Percentiles rank a stretch among this genome's conserved stretches.
phyloP scores from a whole-genome alignment of 2,888 invertebrate species.

The Drosophila colorata region DNA sequence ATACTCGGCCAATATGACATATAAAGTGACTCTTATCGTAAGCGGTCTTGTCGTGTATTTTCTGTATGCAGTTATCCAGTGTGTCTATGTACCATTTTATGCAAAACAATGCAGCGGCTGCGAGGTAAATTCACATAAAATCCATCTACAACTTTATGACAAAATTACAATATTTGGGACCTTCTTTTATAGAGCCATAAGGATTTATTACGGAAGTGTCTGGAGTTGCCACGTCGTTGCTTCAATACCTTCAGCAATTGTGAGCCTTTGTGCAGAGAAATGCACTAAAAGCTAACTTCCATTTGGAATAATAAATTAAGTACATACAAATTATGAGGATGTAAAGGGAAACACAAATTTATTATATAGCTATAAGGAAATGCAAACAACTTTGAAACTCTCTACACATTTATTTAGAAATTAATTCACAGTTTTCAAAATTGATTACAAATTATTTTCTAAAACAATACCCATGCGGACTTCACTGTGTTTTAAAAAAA shows the following conservation, averaged over 20 bases:
- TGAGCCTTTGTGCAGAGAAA: neutral
- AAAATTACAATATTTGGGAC: neutral
- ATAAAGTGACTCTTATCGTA: neutral
- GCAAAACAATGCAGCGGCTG: constrained; percentile 13
- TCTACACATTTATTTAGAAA: too few species aligned
- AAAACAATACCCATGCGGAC: too few species aligned
- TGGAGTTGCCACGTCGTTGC: constrained; percentile 11
- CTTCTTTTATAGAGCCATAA: neutral
- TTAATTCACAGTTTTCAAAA: too few species aligned
- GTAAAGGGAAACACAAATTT: too few species aligned
- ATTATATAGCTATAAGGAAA: too few species aligned
- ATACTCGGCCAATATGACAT: constrained; percentile 1
- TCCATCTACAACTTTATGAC: too few species aligned
- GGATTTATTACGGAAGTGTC: neutral
- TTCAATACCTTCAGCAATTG: neutral
- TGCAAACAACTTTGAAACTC: too few species aligned
- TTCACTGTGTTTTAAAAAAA: too few species aligned
- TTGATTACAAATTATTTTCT: too few species aligned
- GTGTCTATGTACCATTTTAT: neutral
- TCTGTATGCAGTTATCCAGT: neutral
- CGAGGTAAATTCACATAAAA: constrained; percentile 1
- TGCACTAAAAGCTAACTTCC: neutral
- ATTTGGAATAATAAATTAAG: neutral
- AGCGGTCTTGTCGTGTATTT: neutral
- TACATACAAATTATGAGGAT: too few species aligned